Conservation (phyloP, 2,797 vertebrate species). For the Pseudochromis fuscus region DNA sequence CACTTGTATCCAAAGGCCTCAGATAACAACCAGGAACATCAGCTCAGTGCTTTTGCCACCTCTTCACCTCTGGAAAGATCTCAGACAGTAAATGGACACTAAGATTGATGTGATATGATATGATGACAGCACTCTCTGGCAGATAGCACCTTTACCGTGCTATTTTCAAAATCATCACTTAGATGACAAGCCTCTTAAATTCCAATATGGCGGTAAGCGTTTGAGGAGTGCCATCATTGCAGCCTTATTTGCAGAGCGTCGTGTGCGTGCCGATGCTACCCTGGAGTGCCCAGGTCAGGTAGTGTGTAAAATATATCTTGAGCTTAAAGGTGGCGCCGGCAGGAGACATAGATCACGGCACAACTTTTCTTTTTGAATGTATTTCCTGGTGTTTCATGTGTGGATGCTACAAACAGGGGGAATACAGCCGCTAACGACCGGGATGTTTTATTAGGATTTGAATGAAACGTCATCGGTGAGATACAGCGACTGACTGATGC, state of each 20-base stretch:
- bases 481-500: conserved; percentile 38
- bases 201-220: too few species aligned
- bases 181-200: too few species aligned
- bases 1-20: too few species aligned
- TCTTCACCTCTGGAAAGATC: too few species aligned
- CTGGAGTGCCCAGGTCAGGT: conserved; percentile 50
- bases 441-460: conserved; percentile 20
- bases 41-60: too few species aligned
- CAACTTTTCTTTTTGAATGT: conserved; percentile 60
- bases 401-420: conserved; percentile 11
- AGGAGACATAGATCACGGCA: conserved; percentile 33
- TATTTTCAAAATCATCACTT: too few species aligned
- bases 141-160: too few species aligned
- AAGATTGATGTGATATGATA: too few species aligned
- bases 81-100: too few species aligned
- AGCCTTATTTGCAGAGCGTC: background rate
- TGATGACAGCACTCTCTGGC: too few species aligned
- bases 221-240: too few species aligned
- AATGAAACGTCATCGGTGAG: conserved; percentile 47
- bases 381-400: conserved; percentile 57
- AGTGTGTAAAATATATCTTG: conserved; percentile 56
- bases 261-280: conserved; percentile 19
- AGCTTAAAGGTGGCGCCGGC: conserved; percentile 53
- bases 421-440: conserved; percentile 19
- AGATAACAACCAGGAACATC: too few species aligned